These are phyloP conservation scores for Liparis tanakae DNA, from an alignment of 2,797 vertebrate genomes.

Conservation along the genomic window DNA sequence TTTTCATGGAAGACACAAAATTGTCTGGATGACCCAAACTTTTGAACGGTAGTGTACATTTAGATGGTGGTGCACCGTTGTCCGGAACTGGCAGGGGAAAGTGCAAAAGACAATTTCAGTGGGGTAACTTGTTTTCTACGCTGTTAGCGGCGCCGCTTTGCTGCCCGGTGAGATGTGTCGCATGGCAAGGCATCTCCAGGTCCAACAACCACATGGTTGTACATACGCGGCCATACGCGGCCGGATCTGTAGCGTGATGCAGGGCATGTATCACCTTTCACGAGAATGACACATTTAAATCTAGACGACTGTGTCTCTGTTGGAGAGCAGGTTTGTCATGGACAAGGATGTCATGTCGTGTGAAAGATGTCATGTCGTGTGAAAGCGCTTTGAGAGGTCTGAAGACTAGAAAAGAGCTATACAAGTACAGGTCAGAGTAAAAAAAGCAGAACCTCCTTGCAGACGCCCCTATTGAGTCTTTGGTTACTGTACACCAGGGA, in stretches of 20 bases:
- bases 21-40: no score
- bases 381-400: no score
- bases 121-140: not conserved
- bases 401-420: no score
- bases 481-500: constrained; percentile 20
- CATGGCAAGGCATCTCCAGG: not conserved
- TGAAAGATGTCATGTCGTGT: no score
- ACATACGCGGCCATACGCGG: no score
- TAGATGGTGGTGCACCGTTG: not conserved
- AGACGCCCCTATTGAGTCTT: constrained; percentile 10
- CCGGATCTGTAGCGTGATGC: not conserved
- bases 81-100: not conserved
- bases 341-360: no score
- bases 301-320: no score
- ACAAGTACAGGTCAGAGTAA: not conserved
- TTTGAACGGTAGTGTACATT: no score
- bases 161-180: not conserved
- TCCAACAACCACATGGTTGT: not conserved
- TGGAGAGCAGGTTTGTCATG: no score
- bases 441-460: not conserved
- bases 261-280: not conserved
- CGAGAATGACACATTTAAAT: not conserved
- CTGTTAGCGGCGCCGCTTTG: not conserved
- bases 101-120: not conserved
- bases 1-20: no score